Evolutionary conservation across 2,888 invertebrate species (phyloP).

Genomic region (Macrophya annulata): DNA sequence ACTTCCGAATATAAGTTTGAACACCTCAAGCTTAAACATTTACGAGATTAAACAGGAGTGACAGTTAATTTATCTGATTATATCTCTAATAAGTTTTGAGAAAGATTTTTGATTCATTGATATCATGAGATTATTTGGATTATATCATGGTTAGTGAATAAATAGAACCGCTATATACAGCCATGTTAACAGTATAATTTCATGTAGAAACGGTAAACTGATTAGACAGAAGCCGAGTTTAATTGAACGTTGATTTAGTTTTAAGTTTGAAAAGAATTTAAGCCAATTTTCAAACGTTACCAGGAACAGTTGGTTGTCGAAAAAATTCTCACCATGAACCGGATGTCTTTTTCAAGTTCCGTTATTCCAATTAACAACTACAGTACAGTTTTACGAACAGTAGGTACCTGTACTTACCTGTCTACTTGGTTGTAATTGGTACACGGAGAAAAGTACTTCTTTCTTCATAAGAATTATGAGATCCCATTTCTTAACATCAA

Average conservation of each 20-base stretch:
- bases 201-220: conserved; percentile 9
- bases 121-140: background rate
- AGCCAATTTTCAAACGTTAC: conserved; percentile 30
- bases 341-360: conserved; percentile 23
- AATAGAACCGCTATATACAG: background rate
- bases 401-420: background rate
- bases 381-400: conserved; percentile 28
- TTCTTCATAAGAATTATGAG: background rate
- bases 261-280: conserved; percentile 25
- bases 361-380: conserved; percentile 28
- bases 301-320: background rate
- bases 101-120: background rate
- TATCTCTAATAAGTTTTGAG: background rate
- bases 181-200: background rate
- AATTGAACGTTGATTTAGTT: conserved; percentile 16
- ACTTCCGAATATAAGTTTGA: background rate
- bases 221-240: background rate
- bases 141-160: background rate
- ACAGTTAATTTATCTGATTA: background rate
- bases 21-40: background rate
- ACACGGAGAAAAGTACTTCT: background rate
- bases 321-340: conserved; percentile 6
- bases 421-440: background rate
- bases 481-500: background rate
- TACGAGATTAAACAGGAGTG: background rate